Evolutionary conservation across 2,797 vertebrate species (phyloP).

Genomic region (Squalus acanthias): DNA sequence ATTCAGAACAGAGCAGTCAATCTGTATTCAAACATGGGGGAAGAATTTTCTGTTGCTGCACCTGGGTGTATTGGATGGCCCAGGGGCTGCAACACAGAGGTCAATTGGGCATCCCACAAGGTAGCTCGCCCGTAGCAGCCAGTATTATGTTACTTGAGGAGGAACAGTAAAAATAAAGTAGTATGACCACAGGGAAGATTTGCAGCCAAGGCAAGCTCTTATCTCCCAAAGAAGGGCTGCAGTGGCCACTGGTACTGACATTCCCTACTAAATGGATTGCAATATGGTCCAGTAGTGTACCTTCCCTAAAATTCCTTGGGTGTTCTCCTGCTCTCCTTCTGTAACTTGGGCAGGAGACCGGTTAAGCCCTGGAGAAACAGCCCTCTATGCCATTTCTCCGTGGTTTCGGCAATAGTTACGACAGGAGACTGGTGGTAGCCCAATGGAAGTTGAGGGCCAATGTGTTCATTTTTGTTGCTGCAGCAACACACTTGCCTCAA

Average conservation of each 20-base stretch:
- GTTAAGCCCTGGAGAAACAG: neutral
- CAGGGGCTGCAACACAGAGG: too few relatives aligned
- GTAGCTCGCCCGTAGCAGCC: neutral
- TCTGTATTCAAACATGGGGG: neutral
- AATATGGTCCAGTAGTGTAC: neutral
- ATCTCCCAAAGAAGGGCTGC: neutral
- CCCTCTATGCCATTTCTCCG: neutral
- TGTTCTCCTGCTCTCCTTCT: neutral
- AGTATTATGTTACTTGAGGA: neutral
- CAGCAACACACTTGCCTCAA: neutral
- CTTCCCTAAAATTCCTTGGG: neutral
- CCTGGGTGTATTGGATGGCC: neutral
- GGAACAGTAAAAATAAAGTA: neutral
- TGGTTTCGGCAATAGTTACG: neutral
- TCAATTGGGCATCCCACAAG: neutral
- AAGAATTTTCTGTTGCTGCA: neutral
- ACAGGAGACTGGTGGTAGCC: neutral
- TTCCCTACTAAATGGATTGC: neutral
- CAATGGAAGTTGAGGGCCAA: neutral
- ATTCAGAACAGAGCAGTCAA: neutral
- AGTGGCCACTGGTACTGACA: neutral
- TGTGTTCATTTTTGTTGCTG: neutral
- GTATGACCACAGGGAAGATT: neutral
- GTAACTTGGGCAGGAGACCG: neutral
- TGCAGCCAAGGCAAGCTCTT: neutral